phyloP scores from a whole-genome alignment of 2,113 vertebrate species.

The Falco punctatus region DNA sequence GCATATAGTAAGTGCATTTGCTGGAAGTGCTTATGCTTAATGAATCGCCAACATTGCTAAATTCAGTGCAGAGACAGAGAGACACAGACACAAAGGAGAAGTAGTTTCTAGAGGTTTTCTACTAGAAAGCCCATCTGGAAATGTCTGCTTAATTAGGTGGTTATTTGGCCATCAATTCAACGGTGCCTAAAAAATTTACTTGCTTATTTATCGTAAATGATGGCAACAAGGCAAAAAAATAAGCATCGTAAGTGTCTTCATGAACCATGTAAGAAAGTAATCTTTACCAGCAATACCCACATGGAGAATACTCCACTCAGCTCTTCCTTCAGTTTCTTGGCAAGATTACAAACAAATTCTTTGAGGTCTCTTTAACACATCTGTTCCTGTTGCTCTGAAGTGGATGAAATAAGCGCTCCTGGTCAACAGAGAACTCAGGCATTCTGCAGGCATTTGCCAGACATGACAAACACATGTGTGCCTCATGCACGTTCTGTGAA shows the following conservation, averaged over 20 bases:
- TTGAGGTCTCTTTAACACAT: neutral
- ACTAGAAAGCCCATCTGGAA: neutral
- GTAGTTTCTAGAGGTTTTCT: neutral
- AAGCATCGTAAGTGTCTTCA: neutral
- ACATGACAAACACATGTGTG: accelerated
- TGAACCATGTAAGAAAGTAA: neutral
- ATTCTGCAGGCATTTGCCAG: neutral
- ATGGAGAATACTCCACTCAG: neutral
- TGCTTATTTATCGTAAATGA: neutral
- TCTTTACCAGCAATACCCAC: neutral
- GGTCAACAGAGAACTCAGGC: accelerated
- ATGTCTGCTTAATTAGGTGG: neutral
- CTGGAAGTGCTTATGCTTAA: neutral
- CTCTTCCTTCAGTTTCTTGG: neutral
- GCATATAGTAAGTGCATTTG: neutral
- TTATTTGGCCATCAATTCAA: neutral
- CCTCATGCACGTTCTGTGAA: neutral
- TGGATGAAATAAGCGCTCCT: neutral
- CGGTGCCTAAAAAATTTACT: neutral
- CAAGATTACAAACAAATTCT: neutral
- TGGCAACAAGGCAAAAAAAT: neutral
- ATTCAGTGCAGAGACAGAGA: neutral
- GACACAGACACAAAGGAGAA: neutral
- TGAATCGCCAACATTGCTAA: neutral
- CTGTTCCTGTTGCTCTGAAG: neutral